Evolutionary conservation across 2,888 invertebrate genomes (phyloP), one percentile per base, ranked within the genome.

Genomic region (Rhabditoides inermis): DNA sequence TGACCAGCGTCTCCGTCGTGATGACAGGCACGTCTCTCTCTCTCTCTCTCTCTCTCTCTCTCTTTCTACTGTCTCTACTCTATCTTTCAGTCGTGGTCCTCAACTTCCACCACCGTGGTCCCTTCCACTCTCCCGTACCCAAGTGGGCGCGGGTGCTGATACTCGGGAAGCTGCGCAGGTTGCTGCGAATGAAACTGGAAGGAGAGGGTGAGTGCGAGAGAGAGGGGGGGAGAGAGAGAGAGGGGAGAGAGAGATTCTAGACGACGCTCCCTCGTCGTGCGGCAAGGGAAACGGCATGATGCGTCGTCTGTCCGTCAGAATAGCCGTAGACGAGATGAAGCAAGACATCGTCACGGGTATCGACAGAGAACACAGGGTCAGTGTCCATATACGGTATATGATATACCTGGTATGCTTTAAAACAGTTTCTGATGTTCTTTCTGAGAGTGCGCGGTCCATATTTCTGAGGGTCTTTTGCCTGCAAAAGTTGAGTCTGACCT

Each of bases 101-200:
- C 28, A 82, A 82, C 70, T 80, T 82, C 48, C 82, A 83, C 63
- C 82, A 82, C 71, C 76, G 81, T 46, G 81, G 81, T 5, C 81
- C 79, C 12, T 76, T 77, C 59, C 78, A 80, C 59, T 76, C 77
- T 39, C 76, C 77, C 51, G 79, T 82, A 15, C 82, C 82, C 2
- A 53, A 64, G 28, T 81, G 81, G 80, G 69, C 82, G 42, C 68
- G 77, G 20, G 55, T 63, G 28, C 40, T 77, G 26, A 65, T 79
- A n/a, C 58, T 77, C 46, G 69, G 60, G 49, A 56, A 56, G 22
- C 51, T 72, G 42, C 53, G 65, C 6, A 45, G 53, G 5, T 28
- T 66, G 7, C 51, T 73, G 25, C 57, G 66, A 36, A 69, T 74
- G 61, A 63, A 67, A 41, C 54, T 60, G 32, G 6, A 12, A 45